Evolutionary conservation across 2,797 vertebrate species (phyloP).

Genomic region (Meriones psammophilus): DNA sequence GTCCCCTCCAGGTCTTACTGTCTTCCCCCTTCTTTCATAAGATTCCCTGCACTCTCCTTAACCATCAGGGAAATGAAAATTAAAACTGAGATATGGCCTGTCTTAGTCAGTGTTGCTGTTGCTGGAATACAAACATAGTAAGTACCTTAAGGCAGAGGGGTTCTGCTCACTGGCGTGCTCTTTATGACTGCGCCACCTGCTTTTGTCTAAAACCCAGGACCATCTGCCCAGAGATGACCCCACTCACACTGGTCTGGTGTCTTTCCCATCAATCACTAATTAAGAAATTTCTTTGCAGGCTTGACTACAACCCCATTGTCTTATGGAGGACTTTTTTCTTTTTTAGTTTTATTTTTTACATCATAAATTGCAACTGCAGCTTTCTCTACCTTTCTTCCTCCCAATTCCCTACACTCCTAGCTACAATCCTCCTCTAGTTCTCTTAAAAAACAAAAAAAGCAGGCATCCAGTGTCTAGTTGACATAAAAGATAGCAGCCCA

Average conservation of each 20-base stretch:
- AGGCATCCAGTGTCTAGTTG: neutral
- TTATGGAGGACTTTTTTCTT: neutral
- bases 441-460: too few species aligned
- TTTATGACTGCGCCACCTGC: neutral
- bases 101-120: neutral
- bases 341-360: too few species aligned
- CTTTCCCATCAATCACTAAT: neutral
- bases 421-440: too few species aligned
- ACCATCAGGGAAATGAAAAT: neutral
- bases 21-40: too few species aligned
- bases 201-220: neutral
- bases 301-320: neutral
- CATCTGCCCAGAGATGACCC: neutral
- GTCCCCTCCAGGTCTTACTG: too few species aligned
- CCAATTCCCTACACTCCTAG: too few species aligned
- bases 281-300: neutral
- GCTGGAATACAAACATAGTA: neutral
- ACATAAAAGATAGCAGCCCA: neutral
- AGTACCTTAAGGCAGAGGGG: neutral
- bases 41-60: neutral
- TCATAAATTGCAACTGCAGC: too few species aligned
- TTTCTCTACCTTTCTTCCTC: too few species aligned
- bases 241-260: neutral
- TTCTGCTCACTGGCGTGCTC: neutral
- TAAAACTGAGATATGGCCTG: neutral